A percentile compares a stretch with the other conserved stretches of the same genome.
These are phyloP conservation scores for Ceyx margarethae DNA, from an alignment of 2,113 vertebrate genomes.

Conservation along the genomic window DNA sequence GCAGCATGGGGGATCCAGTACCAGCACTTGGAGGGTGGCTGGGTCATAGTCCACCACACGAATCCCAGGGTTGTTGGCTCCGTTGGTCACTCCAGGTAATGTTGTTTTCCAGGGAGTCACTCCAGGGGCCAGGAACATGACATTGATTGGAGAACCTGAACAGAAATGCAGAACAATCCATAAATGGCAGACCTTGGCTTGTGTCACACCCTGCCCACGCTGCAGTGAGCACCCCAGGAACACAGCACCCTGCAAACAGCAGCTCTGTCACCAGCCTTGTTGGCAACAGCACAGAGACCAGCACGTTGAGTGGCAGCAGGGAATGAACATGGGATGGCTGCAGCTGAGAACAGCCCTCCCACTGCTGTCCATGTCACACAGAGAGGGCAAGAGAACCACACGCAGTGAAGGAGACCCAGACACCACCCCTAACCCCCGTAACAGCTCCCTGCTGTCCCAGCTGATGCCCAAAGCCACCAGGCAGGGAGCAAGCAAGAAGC, in stretches of 20 bases:
- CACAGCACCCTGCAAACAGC: accelerated
- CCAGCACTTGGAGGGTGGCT: constrained; percentile 84
- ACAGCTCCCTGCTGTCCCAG: background rate
- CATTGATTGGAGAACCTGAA: constrained; percentile 80
- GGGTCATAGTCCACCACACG: constrained; percentile 85
- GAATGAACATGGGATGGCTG: background rate
- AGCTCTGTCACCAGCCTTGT: background rate
- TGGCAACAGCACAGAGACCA: background rate
- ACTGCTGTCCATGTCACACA: background rate
- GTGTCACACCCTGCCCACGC: background rate
- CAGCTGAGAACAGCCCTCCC: background rate
- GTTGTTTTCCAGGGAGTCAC: constrained; percentile 96
- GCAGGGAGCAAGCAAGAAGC: background rate
- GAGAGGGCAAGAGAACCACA: background rate
- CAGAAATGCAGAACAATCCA: background rate
- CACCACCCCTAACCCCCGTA: background rate
- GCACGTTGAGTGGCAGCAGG: accelerated
- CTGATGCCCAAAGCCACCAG: background rate
- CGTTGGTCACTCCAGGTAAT: constrained; percentile 86
- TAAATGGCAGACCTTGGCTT: background rate
- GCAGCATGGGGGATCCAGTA: constrained; percentile 43
- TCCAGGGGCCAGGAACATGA: constrained; percentile 90
- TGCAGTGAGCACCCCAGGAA: background rate
- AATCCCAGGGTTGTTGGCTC: constrained; percentile 95
- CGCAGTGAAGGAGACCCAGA: background rate